These are phyloP conservation scores for Eurosta solidaginis DNA, from an alignment of 1,140 invertebrate genomes.

Conservation along the genomic window DNA sequence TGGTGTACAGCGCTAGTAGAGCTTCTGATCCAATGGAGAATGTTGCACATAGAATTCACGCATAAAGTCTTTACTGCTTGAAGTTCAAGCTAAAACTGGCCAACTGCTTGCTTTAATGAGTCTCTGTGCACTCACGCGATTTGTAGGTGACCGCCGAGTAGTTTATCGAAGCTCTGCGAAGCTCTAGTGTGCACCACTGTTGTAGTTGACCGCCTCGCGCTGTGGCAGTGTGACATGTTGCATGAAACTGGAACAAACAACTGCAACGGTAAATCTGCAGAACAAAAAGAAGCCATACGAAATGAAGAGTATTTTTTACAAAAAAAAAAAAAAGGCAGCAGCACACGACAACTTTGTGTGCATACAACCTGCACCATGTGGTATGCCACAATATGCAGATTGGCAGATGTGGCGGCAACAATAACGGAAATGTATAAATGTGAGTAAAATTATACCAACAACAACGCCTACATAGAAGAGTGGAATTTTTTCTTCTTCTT, in stretches of 20 bases:
- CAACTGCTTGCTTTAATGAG: no score
- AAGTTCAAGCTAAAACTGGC: no score
- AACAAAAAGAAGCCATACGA: background rate
- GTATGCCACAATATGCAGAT: constrained; percentile 2
- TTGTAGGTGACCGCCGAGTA: no score
- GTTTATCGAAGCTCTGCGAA: no score
- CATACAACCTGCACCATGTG: background rate
- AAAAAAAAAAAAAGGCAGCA: background rate
- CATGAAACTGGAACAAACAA: background rate
- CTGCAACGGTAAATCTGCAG: background rate
- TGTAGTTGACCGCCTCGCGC: background rate
- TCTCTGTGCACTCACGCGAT: no score
- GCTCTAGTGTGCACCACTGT: no score
- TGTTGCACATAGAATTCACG: no score
- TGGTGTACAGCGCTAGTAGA: no score
- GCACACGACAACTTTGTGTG: background rate
- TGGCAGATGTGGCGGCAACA: background rate
- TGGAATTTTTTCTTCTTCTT: no score
- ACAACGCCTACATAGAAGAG: background rate
- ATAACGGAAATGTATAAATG: background rate
- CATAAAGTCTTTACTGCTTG: no score
- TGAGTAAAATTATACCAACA: background rate
- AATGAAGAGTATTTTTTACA: background rate
- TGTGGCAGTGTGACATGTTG: background rate
- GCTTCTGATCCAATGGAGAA: no score